Base-by-base conservation (phyloP, 2,888 invertebrate genomes). In the Tuta absoluta region DNA sequence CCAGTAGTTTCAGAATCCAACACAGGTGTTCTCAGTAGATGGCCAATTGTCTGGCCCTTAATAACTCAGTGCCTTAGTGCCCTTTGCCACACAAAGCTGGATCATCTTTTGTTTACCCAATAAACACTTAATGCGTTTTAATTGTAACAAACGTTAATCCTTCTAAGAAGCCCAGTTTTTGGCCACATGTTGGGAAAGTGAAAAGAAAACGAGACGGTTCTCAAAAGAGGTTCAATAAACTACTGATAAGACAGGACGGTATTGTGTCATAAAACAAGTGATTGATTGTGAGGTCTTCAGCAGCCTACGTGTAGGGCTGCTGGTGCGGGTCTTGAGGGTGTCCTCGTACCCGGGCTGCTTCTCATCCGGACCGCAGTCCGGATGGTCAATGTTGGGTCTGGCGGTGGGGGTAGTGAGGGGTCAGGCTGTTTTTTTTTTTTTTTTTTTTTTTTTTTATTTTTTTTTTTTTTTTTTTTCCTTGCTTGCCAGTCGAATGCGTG, bases 21-120 rank as follows among this genome's bases (percentile, higher is more conserved):
- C 56, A 24, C 56, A 56, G 56, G 56, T 56, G 56, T 56, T 63
- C 38, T 28, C 41, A 58, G 58, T 63, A 63, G 62, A 33, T 63
- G 61, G 64, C 62, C 62, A 24, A 51, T 38, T 58, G 37, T 28
- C 17, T 28, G 28, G 2, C 5, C 28, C 28, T 28, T 33, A 8
- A 33, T 7, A 33, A 1, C 33, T 10, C 8, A 33, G 8, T 33
- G 33, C 33, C 33, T 33, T 33, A n/a, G 3, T 48, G 19, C 14
- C 41, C 61, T 71, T 68, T 68, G 71, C 65, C 68, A 56, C 62
- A 65, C 56, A 63, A 69, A 63, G 68, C 65, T 4, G 62, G 71
- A 71, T 84, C 77, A 86, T 81, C 79, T 71, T 77, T 85, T 85
- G 84, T 85, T 82, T 83, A 69, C 69, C 67, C 68, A 74, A 75